Evolutionary conservation across 2,888 invertebrate species (phyloP).

Genomic region (Epirrita christyi): DNA sequence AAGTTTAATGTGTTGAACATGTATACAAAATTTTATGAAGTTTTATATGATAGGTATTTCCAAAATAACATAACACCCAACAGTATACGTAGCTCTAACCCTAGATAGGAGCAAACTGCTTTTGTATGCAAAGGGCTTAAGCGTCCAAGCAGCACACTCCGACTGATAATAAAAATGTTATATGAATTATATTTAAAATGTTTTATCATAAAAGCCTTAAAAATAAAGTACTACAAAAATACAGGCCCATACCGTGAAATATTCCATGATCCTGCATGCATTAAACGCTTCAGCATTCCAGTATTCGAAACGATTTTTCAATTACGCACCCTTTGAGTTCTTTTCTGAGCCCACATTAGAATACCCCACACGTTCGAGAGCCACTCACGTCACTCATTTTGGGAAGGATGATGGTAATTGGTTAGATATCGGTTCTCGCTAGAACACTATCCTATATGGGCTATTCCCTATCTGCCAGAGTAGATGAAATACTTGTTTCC

Average conservation of each 20-base stretch:
- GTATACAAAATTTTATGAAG: too few relatives aligned
- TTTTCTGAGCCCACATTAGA: slow-evolving; percentile 27
- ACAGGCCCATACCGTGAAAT: slow-evolving; percentile 6
- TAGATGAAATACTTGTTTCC: too few relatives aligned
- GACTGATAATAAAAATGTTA: too few relatives aligned
- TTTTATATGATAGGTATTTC: too few relatives aligned
- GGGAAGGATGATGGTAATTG: slow-evolving; percentile 15
- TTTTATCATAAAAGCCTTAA: too few relatives aligned
- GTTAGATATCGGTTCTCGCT: slow-evolving; percentile 3
- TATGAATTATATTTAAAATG: too few relatives aligned
- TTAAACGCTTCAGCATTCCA: slow-evolving; percentile 23
- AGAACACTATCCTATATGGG: neutral
- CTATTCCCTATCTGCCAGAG: neutral
- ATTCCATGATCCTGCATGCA: slow-evolving; percentile 36
- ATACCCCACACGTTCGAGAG: slow-evolving; percentile 33
- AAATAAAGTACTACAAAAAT: neutral
- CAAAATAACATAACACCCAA: too few relatives aligned
- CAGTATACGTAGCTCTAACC: too few relatives aligned
- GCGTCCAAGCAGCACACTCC: too few relatives aligned
- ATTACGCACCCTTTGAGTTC: slow-evolving; percentile 39
- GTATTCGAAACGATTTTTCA: slow-evolving; percentile 41
- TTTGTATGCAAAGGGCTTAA: too few relatives aligned
- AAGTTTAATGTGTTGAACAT: too few relatives aligned
- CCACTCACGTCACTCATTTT: slow-evolving; percentile 36
- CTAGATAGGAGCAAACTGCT: too few relatives aligned